Evolutionary conservation across 2,888 invertebrate species (phyloP).

Genomic region (Nephrotoma flavescens): DNA sequence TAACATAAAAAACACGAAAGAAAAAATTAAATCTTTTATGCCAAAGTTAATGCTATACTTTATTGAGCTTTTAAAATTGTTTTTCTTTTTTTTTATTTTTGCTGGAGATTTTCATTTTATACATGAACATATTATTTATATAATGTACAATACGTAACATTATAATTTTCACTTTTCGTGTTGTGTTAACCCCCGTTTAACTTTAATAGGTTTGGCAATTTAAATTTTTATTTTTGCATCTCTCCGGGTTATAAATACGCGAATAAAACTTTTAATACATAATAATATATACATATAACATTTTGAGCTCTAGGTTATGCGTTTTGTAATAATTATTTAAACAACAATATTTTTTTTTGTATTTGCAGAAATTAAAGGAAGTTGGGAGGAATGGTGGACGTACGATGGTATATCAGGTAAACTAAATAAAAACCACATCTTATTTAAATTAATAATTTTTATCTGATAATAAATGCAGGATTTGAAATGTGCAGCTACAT

Average conservation of each 20-base stretch:
- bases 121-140: neutral
- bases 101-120: neutral
- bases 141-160: neutral
- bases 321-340: neutral
- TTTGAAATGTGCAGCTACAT: neutral
- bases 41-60: neutral
- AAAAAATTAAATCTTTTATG: neutral
- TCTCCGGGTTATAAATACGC: neutral
- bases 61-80: neutral
- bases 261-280: neutral
- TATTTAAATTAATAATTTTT: neutral
- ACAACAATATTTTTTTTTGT: constrained; percentile 8
- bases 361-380: constrained; percentile 23
- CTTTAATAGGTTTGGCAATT: neutral
- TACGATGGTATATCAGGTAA: constrained; percentile 91
- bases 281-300: neutral
- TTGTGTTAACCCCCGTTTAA: neutral
- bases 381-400: constrained; percentile 95
- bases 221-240: neutral
- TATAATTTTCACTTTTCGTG: neutral
- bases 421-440: constrained; percentile 15
- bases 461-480: neutral
- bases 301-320: neutral
- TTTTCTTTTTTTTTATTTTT: neutral
- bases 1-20: neutral